Base-by-base conservation (phyloP, 2,797 vertebrate species). In the Molossus alvarezi region DNA sequence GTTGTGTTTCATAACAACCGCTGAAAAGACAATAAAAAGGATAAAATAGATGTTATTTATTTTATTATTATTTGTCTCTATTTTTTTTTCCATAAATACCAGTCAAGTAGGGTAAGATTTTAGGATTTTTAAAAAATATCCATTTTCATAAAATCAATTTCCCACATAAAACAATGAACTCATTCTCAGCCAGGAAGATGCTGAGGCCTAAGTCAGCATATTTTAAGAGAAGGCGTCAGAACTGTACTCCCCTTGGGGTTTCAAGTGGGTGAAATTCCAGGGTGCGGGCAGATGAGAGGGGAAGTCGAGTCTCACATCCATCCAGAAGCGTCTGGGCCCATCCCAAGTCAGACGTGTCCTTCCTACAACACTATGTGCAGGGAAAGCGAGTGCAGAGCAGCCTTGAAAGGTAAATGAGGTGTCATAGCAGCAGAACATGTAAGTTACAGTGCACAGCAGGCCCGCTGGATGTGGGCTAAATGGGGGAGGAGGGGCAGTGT, bases 121-220 rank as follows among this genome's bases (percentile, higher is more conserved):
- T 73, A 72, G 25, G 8, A 37, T 57, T 55, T 73, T 48, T 65
- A 51, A 3, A 15, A n/a, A 84, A 84, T 81, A 85, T 25, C 15
- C 57, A 53, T 51, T 95, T 85, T 27, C 37, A 79, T 62, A 77
- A 84, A 91, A 33, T 88, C 58, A 60, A 48, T 64, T 82, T 85
- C 69, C 85, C 10, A 60, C 8, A 53, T n/a, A 57, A 90, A 87
- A 67, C 48, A 14, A 48, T 8, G 33, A 88, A 53, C 21, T 88
- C 20, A 25, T 67, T 72, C 76, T 94, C 11, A 76, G 51, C 45
- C 27, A 77, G 6, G 27, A 13, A 20, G 77, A 27, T 23, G 45
- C 6, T 11, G 41, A 85, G 51, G 4, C 25, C 55, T 88, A 37
- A n/a, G 5, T 45, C 9, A 51, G 14, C 15, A 11, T 73, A 9